Evolutionary conservation across 2,797 vertebrate genomes (phyloP).

Genomic region (Lepilemur septentrionalis): DNA sequence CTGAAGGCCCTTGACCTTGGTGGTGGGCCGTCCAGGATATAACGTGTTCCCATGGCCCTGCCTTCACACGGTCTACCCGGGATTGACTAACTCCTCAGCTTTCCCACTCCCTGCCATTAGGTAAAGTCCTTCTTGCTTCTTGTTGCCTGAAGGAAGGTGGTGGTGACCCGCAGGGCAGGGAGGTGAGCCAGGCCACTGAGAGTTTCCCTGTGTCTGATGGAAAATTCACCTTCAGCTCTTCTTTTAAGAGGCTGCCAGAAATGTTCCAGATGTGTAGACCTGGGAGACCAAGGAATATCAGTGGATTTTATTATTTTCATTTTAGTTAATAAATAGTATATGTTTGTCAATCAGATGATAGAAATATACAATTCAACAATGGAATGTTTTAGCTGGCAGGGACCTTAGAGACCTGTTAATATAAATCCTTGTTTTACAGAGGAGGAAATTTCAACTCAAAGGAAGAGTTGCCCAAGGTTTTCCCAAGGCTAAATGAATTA

Average conservation of each 20-base stretch:
- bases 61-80: not conserved
- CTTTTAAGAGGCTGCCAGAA: not conserved
- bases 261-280: not conserved
- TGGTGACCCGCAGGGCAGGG: not conserved
- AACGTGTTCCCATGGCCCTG: not conserved
- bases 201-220: not conserved
- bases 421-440: not conserved
- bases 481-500: not conserved
- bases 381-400: not conserved
- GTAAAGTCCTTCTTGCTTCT: not conserved
- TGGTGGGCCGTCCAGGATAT: not conserved
- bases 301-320: slow-evolving; percentile 13
- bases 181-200: not conserved
- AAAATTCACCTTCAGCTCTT: not conserved
- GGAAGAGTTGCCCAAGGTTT: not conserved
- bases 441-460: not conserved
- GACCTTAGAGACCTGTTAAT: not conserved
- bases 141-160: not conserved
- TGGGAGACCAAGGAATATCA: not conserved
- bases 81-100: not conserved
- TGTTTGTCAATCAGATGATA: not conserved
- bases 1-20: not conserved
- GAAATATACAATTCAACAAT: not conserved
- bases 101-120: not conserved
- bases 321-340: not conserved